Conservation (phyloP, 2,113 vertebrate species). For the Corythornis madagascariensis region DNA sequence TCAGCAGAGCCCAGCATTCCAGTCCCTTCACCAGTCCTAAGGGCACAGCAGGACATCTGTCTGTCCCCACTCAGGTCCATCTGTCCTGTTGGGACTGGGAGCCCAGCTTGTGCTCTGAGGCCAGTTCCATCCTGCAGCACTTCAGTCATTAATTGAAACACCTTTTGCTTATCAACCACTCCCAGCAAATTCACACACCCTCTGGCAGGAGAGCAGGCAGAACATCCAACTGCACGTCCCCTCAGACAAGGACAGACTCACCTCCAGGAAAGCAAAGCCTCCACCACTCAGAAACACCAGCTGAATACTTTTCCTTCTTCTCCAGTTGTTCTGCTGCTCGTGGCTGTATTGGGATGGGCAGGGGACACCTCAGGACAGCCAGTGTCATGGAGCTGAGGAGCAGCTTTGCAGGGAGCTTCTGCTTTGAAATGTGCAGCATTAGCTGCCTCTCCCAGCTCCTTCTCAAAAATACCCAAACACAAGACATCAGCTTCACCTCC, state of each 20-base stretch:
- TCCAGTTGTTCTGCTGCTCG: not conserved
- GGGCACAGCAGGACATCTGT: not conserved
- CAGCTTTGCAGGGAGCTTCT: not conserved
- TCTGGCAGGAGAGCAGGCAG: not conserved
- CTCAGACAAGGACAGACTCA: not conserved
- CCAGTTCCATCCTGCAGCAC: not conserved
- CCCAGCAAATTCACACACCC: not conserved
- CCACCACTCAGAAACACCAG: not conserved
- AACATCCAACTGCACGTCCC: not conserved
- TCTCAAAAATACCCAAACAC: not conserved
- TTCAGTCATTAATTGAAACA: not conserved
- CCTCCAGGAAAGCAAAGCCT: not conserved
- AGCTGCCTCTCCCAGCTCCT: not conserved
- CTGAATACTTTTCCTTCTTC: not conserved
- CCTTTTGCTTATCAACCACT: not conserved
- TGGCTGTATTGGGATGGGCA: not conserved
- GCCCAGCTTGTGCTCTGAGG: not conserved
- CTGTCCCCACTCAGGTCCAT: not conserved
- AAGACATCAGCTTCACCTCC: not conserved
- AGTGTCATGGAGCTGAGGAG: not conserved
- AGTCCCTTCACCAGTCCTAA: not conserved
- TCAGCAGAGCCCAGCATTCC: not conserved
- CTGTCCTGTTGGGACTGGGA: not conserved
- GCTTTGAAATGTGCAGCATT: not conserved
- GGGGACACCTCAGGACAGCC: rapidly evolving